Conservation (phyloP, 2,797 vertebrate species). For the Sebastes kiyomatsui region DNA sequence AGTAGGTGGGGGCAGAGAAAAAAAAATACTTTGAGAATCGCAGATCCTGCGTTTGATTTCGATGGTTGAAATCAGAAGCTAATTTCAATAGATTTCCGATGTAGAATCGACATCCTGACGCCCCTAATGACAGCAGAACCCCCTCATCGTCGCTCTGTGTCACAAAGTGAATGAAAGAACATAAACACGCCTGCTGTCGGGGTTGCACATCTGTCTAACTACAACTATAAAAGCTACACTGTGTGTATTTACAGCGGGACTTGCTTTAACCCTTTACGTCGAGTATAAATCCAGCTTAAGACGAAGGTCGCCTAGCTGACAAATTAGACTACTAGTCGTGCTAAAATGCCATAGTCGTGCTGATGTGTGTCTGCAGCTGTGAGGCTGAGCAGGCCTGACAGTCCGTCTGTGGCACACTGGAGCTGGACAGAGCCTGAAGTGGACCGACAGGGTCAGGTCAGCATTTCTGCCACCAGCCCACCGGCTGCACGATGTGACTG, state of each 20-base stretch:
- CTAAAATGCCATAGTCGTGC: slow-evolving; percentile 31
- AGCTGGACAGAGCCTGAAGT: slow-evolving; percentile 37
- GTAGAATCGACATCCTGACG: fast-evolving
- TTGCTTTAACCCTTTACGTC: not conserved
- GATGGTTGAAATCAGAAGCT: too few species aligned
- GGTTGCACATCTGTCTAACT: not conserved
- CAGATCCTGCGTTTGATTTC: too few species aligned
- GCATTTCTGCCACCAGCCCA: slow-evolving; percentile 39
- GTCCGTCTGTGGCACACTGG: slow-evolving; percentile 28
- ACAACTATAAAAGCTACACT: not conserved
- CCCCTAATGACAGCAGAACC: not conserved
- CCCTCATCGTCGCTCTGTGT: not conserved
- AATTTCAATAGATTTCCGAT: too few species aligned
- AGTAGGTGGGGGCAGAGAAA: too few species aligned
- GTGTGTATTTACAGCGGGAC: not conserved
- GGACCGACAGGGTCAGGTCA: slow-evolving; percentile 46
- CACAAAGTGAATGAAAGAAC: not conserved
- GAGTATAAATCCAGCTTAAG: slow-evolving; percentile 22
- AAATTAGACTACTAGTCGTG: slow-evolving; percentile 2
- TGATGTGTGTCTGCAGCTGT: slow-evolving; percentile 27
- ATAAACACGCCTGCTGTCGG: not conserved
- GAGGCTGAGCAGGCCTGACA: slow-evolving; percentile 50
- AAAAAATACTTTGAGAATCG: too few species aligned
- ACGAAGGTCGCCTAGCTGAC: slow-evolving; percentile 36
- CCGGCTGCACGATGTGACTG: slow-evolving; percentile 2